phyloP scores from a whole-genome alignment of 2,113 vertebrate genomes.

The Promerops cafer region DNA sequence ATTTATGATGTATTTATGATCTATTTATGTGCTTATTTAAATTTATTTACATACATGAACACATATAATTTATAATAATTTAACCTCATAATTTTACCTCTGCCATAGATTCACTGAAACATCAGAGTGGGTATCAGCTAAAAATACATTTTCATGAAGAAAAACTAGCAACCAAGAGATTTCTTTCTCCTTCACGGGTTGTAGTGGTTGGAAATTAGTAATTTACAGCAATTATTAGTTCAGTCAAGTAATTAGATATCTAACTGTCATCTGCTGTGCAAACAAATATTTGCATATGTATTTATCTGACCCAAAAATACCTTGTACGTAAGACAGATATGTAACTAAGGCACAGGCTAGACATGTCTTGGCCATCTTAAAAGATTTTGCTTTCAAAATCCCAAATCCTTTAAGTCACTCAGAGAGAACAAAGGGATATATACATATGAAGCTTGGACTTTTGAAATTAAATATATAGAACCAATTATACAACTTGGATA shows the following conservation, averaged over 20 bases:
- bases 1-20: no score
- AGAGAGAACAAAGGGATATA: not conserved
- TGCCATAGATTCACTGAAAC: not conserved
- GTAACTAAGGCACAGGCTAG: not conserved
- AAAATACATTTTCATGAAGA: not conserved
- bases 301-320: not conserved
- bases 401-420: not conserved
- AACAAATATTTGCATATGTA: not conserved
- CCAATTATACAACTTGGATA: not conserved
- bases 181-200: not conserved
- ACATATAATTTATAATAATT: not conserved
- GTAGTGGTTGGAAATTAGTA: not conserved
- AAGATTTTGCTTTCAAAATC: not conserved
- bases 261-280: not conserved
- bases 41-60: not conserved
- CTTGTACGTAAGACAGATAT: not conserved
- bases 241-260: not conserved
- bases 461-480: constrained; percentile 15
- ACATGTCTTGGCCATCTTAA: not conserved
- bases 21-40: not conserved
- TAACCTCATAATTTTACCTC: not conserved
- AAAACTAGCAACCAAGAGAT: not conserved
- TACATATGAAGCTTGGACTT: not conserved
- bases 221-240: not conserved
- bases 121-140: not conserved